Base-by-base conservation (phyloP, 2,888 invertebrate genomes). In the Diadromus collaris region DNA sequence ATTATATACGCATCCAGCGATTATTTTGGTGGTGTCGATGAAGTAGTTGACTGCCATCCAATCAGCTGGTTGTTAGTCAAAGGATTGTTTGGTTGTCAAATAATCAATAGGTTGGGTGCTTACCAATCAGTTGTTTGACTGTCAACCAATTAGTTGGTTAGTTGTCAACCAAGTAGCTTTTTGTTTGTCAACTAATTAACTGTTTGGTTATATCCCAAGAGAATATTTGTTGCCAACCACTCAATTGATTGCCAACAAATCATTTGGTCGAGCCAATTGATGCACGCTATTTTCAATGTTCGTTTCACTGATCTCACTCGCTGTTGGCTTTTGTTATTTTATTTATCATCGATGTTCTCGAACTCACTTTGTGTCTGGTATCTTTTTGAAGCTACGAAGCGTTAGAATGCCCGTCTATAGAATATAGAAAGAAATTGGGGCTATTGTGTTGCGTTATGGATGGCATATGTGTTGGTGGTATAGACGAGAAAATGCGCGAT, bases 401-500 rank as follows among this genome's bases (percentile, higher is more conserved):
- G 86, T 88, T 86, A 87, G 83, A 88, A 86, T 85, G 84, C 84
- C 88, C 87, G 88, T 89, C 87, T 88, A 88, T 87, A 83, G 86
- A 27, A 65, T 60, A 60, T 63, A 29, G 73, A 76, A 61, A 46
- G 88, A 86, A 87, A 85, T 86, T 85, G 87, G 38, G 4, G 38
- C 88, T 88, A 86, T 88, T 88, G 87, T 88, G 85, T 86, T 85
- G 84, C 84, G 77, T 81, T 75, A 71, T 76, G 41, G 27, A 75
- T 46, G 58, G 68, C 51, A 64, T 65, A 27, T 56, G 63, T 72
- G 64, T 76, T 41, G 68, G 56, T 29, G n/a, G 32, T 72, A 73
- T 69, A 77, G 61, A 70, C 38, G 68, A 51, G 64, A 68, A 58
- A 69, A 60, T 27, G 29, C 29, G 41, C 29, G 58, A 19, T 48